Percentiles rank a stretch among this genome's conserved stretches.
Evolutionary conservation across 2,113 vertebrate species (phyloP).

Genomic region (Bothrops jararaca): DNA sequence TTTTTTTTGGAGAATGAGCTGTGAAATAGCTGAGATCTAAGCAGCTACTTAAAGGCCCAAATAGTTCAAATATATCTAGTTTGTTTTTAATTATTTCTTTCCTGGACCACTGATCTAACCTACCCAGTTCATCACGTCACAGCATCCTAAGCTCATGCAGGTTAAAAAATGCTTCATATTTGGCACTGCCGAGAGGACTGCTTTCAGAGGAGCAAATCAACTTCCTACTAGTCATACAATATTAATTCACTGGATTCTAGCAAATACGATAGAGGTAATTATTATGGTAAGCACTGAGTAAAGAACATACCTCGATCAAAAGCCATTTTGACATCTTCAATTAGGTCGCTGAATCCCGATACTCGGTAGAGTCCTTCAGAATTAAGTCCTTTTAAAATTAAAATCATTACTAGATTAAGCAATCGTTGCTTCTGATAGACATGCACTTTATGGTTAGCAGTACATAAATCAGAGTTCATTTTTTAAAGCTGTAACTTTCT

Average conservation of each 20-base stretch:
- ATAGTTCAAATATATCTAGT: background rate
- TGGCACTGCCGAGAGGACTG: background rate
- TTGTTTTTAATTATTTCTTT: background rate
- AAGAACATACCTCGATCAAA: conserved; percentile 90
- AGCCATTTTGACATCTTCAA: conserved; percentile 97
- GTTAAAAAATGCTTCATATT: background rate
- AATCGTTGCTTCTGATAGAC: conserved; percentile 7
- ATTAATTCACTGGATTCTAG: background rate
- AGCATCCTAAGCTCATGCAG: background rate
- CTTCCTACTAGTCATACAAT: background rate
- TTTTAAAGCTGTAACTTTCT: conserved; percentile 51
- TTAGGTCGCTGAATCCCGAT: conserved; percentile 96
- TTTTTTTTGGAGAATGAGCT: background rate
- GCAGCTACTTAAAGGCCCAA: background rate
- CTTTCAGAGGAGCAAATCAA: background rate
- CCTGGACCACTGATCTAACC: background rate
- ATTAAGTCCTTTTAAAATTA: conserved; percentile 81
- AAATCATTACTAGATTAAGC: conserved; percentile 22
- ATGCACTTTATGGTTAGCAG: conserved; percentile 21
- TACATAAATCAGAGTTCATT: background rate
- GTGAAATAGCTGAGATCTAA: conserved; percentile 5
- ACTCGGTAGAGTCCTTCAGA: conserved; percentile 97
- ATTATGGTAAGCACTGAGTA: background rate
- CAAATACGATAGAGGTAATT: background rate
- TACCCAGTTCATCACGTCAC: background rate